Base-by-base conservation (phyloP, 2,888 invertebrate species). In the Asteroscopus sphinx region DNA sequence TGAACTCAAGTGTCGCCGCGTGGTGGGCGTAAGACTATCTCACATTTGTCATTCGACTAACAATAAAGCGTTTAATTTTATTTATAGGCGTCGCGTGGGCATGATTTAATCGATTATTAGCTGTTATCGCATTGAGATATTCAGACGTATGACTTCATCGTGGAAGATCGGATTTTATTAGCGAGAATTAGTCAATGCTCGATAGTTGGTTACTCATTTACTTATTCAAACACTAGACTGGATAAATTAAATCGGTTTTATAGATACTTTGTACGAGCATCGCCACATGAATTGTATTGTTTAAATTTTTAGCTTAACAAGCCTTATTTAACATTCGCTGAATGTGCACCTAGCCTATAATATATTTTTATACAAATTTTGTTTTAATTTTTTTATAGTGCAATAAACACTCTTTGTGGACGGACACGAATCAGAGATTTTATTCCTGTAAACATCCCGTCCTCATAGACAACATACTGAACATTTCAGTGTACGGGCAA, bases 11-110 rank as follows among this genome's bases (percentile, higher is more conserved):
- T 39, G 55, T 41, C 48, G 60, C 54, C 48, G 36, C 17, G 44
- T 55, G 47, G 91, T 89, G 88, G 92, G 91, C 83, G 91, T 81
- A 81, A 81, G 82, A 82, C 80, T 83, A 85, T 86, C 83, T 80
- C 83, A 82, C 89, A 89, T 92, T 92, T 91, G 90, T 92, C 91
- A 90, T 89, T 83, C 81, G 67, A 80, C 86, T 89, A 91, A 92
- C 91, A 91, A 91, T 91, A 87, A 88, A 87, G 83, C 84, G 86
- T 88, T 91, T 88, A 88, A 86, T 87, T 82, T 87, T 89, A 90
- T 91, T 92, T 90, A 90, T 90, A 87, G 82, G 64, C 81, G 72
- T 74, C 82, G 89, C 82, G 90, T 91, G 90, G 91, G 90, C 73
- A 76, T 79, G 68, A 80, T 71, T 79, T 81, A 85, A 87, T 87